Conservation (phyloP, 2,888 invertebrate genomes). For the Neoitamus cyanurus region DNA sequence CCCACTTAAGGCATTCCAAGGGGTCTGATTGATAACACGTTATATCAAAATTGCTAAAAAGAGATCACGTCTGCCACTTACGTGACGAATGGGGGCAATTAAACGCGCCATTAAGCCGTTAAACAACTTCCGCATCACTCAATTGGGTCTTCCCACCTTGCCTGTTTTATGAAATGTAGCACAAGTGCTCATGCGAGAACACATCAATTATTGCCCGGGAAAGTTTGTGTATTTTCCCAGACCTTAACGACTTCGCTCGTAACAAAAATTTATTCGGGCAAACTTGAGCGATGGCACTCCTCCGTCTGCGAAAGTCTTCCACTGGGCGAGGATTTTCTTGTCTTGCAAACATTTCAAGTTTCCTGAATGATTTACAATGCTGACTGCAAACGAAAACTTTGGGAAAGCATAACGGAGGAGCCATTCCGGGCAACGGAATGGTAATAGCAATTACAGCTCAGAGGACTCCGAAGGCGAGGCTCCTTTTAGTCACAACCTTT, state of each 20-base stretch:
- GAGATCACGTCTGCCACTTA: not conserved
- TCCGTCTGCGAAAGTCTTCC: not conserved
- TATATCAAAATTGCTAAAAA: not conserved
- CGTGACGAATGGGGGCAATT: not conserved
- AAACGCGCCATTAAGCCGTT: not conserved
- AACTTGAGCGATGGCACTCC: not conserved
- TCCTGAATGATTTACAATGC: not conserved
- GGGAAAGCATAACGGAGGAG: not conserved
- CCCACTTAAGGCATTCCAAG: too few species aligned
- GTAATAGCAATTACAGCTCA: not conserved
- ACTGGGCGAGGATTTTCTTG: not conserved
- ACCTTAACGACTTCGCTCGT: not conserved
- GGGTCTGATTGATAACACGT: not conserved
- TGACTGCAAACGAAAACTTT: slow-evolving; percentile 1
- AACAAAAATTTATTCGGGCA: not conserved
- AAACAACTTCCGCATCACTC: not conserved
- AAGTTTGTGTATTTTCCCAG: not conserved
- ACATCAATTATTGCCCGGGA: not conserved
- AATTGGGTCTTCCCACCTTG: not conserved
- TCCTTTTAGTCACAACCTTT: not conserved
- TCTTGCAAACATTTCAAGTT: not conserved
- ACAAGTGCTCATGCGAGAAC: not conserved
- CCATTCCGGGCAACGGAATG: not conserved
- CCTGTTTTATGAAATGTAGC: not conserved
- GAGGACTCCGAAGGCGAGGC: not conserved